Conservation (phyloP, 2,797 vertebrate species). For the Otus scops region DNA sequence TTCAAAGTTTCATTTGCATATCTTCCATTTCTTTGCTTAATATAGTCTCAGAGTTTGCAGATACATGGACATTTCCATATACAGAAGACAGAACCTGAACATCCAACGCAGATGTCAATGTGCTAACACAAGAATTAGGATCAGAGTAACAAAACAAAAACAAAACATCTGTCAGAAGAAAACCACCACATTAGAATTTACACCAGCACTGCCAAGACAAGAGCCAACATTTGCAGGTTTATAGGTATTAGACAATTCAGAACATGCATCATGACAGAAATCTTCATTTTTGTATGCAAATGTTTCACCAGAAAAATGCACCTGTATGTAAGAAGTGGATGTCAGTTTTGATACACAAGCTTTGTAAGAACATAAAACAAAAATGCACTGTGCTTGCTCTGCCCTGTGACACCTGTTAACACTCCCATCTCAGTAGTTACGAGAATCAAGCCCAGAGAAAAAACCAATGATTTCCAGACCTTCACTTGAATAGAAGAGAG, state of each 20-base stretch:
- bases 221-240: not conserved
- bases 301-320: not conserved
- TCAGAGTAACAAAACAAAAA: not conserved
- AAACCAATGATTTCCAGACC: not conserved
- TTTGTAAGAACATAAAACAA: not conserved
- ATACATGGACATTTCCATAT: rapidly evolving
- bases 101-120: not conserved
- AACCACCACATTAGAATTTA: not conserved
- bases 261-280: not conserved
- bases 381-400: conserved; percentile 5
- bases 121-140: not conserved
- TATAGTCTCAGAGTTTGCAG: not conserved
- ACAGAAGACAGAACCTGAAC: not conserved
- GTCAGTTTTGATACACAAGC: not conserved
- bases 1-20: conserved; percentile 33
- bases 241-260: not conserved
- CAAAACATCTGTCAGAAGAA: not conserved
- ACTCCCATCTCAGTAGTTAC: not conserved
- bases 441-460: conserved; percentile 29
- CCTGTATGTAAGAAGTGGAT: not conserved
- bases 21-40: conserved; percentile 52
- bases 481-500: not conserved
- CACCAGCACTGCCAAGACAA: not conserved
- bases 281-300: not conserved
- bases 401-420: conserved; percentile 18